A percentile compares a stretch with the other conserved stretches of the same genome.
Conservation (phyloP, 1,140 invertebrate species). For the Rhagoletis pomonella region DNA sequence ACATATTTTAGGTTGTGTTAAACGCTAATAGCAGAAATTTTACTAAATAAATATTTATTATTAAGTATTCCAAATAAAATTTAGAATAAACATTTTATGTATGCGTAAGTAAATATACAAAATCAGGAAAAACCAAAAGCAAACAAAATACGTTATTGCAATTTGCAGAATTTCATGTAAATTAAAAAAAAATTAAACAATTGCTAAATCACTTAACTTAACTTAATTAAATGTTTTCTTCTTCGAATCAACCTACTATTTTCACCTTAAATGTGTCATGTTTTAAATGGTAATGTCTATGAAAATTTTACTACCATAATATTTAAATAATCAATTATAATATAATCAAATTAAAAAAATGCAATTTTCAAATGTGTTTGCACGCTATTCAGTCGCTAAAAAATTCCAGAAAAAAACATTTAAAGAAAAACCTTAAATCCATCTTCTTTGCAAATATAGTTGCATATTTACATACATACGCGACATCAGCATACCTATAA, state of each 20-base stretch:
- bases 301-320: neutral
- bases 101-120: neutral
- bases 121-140: neutral
- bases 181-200: neutral
- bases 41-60: conserved; percentile 40
- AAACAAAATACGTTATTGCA: conserved; percentile 1
- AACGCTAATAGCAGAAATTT: conserved; percentile 38
- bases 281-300: conserved; percentile 22
- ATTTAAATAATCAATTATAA: conserved; percentile 26
- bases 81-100: neutral
- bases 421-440: neutral
- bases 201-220: neutral
- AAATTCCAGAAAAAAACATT: conserved; percentile 29
- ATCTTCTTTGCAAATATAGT: neutral
- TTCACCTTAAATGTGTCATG: conserved; percentile 17
- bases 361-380: conserved; percentile 16
- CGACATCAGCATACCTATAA: neutral
- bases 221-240: conserved; percentile 34
- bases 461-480: neutral
- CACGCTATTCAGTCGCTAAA: conserved; percentile 30
- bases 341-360: neutral
- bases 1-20: conserved; percentile 41
- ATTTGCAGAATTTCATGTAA: neutral
- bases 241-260: neutral
- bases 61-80: neutral